These are phyloP conservation scores for Cacoxenus indagator DNA, from an alignment of 2,888 invertebrate species.

Conservation along the genomic window DNA sequence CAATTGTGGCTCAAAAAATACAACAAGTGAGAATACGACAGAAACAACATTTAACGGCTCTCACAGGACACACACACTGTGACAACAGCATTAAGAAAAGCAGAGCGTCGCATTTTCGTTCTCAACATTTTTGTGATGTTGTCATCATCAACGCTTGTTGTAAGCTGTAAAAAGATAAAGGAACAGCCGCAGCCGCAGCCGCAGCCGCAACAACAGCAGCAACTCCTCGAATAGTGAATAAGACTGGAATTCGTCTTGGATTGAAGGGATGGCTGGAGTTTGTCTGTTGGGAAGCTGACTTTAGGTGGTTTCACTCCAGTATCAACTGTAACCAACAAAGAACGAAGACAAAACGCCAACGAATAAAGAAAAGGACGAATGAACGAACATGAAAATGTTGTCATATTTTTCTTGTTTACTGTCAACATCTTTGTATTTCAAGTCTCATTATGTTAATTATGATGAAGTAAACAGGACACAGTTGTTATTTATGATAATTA, in stretches of 20 bases:
- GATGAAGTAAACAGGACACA: constrained; percentile 64
- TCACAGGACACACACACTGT: constrained; percentile 23
- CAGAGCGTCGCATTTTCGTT: neutral
- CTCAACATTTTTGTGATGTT: neutral
- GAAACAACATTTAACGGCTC: constrained; percentile 26
- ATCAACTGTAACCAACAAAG: neutral
- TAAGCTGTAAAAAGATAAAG: constrained; percentile 5
- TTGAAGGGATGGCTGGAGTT: too few relatives aligned
- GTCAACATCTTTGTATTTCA: constrained; percentile 63
- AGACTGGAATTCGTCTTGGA: neutral
- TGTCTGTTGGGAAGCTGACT: too few relatives aligned
- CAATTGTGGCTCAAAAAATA: constrained; percentile 14
- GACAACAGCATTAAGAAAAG: constrained; percentile 33
- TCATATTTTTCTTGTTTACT: constrained; percentile 64
- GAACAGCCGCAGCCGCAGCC: neutral
- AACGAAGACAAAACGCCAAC: constrained; percentile 12
- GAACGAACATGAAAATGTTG: constrained; percentile 57
- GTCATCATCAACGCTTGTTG: neutral
- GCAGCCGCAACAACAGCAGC: neutral
- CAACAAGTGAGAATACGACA: constrained; percentile 7
- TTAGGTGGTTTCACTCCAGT: too few relatives aligned
- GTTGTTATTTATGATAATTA: constrained; percentile 64
- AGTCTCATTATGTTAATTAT: constrained; percentile 64
- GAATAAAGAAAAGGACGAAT: constrained; percentile 2
- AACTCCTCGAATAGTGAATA: neutral